These are phyloP conservation scores for Liasis olivaceus DNA, from an alignment of 2,797 vertebrate species.

Conservation along the genomic window DNA sequence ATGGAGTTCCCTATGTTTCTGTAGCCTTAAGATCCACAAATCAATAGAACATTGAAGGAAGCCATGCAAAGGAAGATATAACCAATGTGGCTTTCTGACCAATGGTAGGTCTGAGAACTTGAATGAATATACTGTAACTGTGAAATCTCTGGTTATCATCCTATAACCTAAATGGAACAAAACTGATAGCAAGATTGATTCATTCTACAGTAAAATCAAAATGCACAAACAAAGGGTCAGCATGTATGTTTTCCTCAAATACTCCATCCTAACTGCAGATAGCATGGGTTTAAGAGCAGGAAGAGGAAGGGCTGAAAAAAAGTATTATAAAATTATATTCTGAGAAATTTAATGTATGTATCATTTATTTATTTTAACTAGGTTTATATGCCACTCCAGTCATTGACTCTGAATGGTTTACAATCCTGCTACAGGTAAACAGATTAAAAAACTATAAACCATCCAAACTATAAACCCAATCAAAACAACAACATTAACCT, in stretches of 20 bases:
- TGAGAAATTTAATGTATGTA: too few species aligned
- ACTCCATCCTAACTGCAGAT: neutral
- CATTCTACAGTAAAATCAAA: neutral
- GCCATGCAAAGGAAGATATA: neutral
- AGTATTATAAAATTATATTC: neutral
- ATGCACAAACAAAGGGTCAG: neutral
- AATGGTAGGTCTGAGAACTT: neutral
- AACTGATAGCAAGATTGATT: neutral
- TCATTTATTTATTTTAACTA: too few species aligned
- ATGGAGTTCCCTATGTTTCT: neutral
- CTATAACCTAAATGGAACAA: neutral
- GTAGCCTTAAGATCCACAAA: neutral
- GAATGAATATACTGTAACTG: neutral
- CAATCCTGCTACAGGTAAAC: too few species aligned
- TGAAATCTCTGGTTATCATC: neutral
- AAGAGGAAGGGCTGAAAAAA: neutral
- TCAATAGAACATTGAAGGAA: neutral
- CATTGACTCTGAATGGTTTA: too few species aligned
- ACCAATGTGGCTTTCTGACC: neutral
- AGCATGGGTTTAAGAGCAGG: neutral
- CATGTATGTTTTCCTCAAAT: neutral
- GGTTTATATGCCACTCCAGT: too few species aligned
- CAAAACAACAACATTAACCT: neutral
- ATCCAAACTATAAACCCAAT: neutral
- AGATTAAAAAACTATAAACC: too few species aligned